Evolutionary conservation across 2,888 invertebrate species (phyloP).

Genomic region (Drosophila macrothrix): DNA sequence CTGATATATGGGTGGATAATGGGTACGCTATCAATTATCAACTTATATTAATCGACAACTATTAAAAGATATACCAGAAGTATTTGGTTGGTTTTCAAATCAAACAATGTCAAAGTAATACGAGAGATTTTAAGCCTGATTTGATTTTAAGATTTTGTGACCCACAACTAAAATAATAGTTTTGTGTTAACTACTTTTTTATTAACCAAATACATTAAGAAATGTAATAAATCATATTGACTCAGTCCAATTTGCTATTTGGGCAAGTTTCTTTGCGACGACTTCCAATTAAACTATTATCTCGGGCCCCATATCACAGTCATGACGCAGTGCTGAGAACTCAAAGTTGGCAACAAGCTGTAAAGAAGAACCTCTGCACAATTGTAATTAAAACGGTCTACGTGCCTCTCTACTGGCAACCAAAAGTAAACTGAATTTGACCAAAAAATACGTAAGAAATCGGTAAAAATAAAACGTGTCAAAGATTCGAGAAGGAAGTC

Average conservation of each 20-base stretch:
- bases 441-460: conserved; percentile 45
- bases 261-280: conserved; percentile 48
- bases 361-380: conserved; percentile 46
- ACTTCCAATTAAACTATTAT: conserved; percentile 76
- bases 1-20: neutral
- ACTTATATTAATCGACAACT: neutral
- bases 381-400: conserved; percentile 81
- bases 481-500: neutral
- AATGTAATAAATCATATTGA: neutral
- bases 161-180: neutral
- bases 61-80: neutral
- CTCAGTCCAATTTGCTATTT: conserved; percentile 12
- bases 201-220: neutral
- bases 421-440: conserved; percentile 41
- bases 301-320: conserved; percentile 58
- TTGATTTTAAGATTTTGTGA: neutral
- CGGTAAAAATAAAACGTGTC: conserved; percentile 18
- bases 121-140: neutral
- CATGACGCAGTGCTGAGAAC: conserved; percentile 38
- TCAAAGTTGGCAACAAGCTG: neutral
- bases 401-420: conserved; percentile 57
- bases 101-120: neutral
- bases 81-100: neutral
- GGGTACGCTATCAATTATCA: neutral
- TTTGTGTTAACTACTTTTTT: neutral